Conservation (phyloP, 2,888 invertebrate species). For the Pilophorus perplexus region DNA sequence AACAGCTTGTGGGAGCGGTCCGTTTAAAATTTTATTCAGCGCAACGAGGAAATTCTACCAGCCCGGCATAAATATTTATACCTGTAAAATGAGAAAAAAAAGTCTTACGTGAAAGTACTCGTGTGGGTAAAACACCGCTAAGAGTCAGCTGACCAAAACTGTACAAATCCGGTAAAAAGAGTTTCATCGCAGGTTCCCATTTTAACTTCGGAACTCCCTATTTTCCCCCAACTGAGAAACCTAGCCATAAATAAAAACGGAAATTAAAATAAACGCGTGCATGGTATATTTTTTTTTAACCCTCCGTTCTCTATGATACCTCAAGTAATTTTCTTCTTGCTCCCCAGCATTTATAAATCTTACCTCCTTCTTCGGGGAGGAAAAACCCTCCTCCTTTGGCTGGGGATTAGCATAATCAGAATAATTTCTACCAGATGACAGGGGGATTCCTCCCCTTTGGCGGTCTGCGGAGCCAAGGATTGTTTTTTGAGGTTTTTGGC, state of each 20-base stretch:
- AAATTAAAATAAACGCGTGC: background rate
- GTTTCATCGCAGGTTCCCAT: no score
- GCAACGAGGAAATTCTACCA: background rate
- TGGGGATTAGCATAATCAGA: slow-evolving; percentile 48
- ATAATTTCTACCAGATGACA: slow-evolving; percentile 48
- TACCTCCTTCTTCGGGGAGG: slow-evolving; percentile 17
- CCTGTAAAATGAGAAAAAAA: no score
- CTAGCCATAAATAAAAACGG: no score
- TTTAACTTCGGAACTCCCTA: background rate
- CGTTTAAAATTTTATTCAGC: background rate
- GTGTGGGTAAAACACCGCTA: no score
- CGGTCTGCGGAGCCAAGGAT: slow-evolving; percentile 35
- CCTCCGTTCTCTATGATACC: slow-evolving; percentile 18
- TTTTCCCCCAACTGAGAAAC: background rate
- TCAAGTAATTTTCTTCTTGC: slow-evolving; percentile 33
- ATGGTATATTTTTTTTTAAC: background rate
- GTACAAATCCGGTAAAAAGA: no score
- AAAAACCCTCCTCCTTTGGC: slow-evolving; percentile 24
- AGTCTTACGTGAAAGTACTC: no score
- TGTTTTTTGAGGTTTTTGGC: slow-evolving; percentile 37
- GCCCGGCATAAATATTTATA: no score
- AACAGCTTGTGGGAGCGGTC: background rate
- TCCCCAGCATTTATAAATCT: slow-evolving; percentile 38
- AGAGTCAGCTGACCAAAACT: no score
- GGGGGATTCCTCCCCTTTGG: slow-evolving; percentile 20